phyloP scores from a whole-genome alignment of 2,888 invertebrate species.

The Blastobasis adustella region DNA sequence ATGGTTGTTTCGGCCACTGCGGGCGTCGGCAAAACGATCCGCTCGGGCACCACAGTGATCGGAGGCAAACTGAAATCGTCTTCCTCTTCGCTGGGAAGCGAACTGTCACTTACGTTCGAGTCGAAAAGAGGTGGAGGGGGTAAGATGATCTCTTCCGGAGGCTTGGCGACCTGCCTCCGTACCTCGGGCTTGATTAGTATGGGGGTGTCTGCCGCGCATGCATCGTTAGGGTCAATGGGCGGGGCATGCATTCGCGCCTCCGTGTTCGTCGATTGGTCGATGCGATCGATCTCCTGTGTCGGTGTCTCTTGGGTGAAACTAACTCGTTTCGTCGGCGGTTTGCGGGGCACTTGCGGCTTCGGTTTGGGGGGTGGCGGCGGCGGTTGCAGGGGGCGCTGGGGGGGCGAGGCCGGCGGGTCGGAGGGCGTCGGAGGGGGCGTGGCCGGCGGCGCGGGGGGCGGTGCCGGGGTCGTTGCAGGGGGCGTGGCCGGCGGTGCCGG shows the following conservation, averaged over 20 bases:
- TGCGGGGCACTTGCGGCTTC: constrained; percentile 66
- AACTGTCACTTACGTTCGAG: constrained; percentile 55
- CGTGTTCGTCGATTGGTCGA: constrained; percentile 26
- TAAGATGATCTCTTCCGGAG: constrained; percentile 63
- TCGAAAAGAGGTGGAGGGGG: constrained; percentile 69
- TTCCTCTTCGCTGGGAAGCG: constrained; percentile 35
- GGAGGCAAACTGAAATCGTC: constrained; percentile 41
- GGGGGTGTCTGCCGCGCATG: constrained; percentile 56
- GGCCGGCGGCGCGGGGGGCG: constrained; percentile 18
- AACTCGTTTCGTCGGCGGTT: constrained; percentile 68
- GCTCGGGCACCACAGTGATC: constrained; percentile 56
- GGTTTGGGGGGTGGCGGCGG: constrained; percentile 54
- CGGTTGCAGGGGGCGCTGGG: constrained; percentile 31
- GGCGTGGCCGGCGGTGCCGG: constrained; percentile 48
- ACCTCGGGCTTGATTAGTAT: constrained; percentile 57
- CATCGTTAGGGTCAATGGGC: constrained; percentile 57
- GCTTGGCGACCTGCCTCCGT: constrained; percentile 42
- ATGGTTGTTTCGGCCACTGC: constrained; percentile 62
- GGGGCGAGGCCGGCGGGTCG: constrained; percentile 29
- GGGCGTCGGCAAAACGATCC: constrained; percentile 54
- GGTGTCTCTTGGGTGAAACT: constrained; percentile 59
- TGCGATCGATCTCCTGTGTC: constrained; percentile 6
- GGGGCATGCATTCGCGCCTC: constrained; percentile 34
- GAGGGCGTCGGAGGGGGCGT: constrained; percentile 29
- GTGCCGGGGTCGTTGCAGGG: constrained; percentile 35